These are phyloP conservation scores for Dipodomys spectabilis DNA, from an alignment of 2,113 vertebrate genomes.

Conservation along the genomic window DNA sequence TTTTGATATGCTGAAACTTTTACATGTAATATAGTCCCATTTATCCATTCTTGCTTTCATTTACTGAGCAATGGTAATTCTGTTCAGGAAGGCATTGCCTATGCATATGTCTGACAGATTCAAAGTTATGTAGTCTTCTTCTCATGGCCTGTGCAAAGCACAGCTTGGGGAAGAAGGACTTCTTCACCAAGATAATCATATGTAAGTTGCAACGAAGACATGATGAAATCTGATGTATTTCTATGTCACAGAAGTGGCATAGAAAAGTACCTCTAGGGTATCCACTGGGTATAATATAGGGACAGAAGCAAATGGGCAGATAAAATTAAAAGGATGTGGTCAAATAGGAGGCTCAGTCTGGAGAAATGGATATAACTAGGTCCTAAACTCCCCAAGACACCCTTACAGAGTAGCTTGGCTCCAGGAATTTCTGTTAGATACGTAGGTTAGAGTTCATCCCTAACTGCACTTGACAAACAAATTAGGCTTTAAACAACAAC, in stretches of 20 bases:
- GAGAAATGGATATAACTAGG: neutral
- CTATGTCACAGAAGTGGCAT: neutral
- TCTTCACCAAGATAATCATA: neutral
- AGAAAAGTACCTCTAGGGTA: neutral
- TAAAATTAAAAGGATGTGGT: neutral
- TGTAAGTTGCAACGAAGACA: neutral
- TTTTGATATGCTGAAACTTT: too few relatives aligned
- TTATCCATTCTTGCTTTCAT: neutral
- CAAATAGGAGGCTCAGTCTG: neutral
- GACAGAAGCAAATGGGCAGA: neutral
- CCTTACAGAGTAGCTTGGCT: neutral
- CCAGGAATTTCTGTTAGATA: neutral
- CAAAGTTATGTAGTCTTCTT: neutral
- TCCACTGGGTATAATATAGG: neutral
- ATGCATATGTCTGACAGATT: neutral
- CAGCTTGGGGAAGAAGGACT: neutral
- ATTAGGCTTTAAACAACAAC: neutral
- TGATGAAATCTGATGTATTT: neutral
- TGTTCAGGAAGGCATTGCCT: neutral
- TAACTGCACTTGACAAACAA: neutral
- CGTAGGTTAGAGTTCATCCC: neutral
- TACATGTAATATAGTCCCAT: too few relatives aligned
- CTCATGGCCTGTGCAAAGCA: neutral
- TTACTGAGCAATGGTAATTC: neutral
- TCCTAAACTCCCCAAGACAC: neutral